A percentile compares a stretch with the other conserved stretches of the same genome.
phyloP scores from a whole-genome alignment of 2,888 invertebrate genomes.

The Fragum whitleyi region DNA sequence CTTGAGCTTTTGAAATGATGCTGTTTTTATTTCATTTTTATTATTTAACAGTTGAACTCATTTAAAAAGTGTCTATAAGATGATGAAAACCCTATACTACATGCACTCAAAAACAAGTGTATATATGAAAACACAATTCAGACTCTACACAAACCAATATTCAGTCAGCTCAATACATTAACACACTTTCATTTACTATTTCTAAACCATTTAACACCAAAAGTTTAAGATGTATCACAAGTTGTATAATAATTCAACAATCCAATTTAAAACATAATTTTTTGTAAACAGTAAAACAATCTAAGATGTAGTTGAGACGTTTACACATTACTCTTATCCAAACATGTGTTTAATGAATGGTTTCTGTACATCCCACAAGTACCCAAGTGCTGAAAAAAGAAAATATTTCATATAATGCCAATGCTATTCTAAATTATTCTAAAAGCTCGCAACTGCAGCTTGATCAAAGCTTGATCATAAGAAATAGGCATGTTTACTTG shows the following conservation, averaged over 20 bases:
- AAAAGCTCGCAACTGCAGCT: too few species aligned
- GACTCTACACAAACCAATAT: not conserved
- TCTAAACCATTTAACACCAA: not conserved
- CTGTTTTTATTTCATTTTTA: slow-evolving; percentile 3
- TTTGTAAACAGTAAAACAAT: not conserved
- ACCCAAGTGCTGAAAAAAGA: slow-evolving; percentile 82
- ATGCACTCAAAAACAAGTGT: not conserved
- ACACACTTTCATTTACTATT: not conserved
- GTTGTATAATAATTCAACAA: not conserved
- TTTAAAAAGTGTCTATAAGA: not conserved
- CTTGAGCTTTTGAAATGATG: not conserved
- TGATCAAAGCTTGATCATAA: too few species aligned
- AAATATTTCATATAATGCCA: too few species aligned
- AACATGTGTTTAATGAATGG: slow-evolving; percentile 83
- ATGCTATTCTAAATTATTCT: too few species aligned
- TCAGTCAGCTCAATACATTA: not conserved
- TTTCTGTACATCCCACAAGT: slow-evolving; percentile 84
- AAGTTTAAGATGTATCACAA: not conserved
- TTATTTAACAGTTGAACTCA: not conserved
- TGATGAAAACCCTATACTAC: not conserved
- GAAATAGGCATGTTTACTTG: too few species aligned
- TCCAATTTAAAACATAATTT: not conserved
- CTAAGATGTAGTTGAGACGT: not conserved
- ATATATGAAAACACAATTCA: not conserved
- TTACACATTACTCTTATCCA: slow-evolving; percentile 77